These are phyloP conservation scores for Aspidapion aeneum DNA, from an alignment of 2,888 invertebrate species.

Conservation along the genomic window DNA sequence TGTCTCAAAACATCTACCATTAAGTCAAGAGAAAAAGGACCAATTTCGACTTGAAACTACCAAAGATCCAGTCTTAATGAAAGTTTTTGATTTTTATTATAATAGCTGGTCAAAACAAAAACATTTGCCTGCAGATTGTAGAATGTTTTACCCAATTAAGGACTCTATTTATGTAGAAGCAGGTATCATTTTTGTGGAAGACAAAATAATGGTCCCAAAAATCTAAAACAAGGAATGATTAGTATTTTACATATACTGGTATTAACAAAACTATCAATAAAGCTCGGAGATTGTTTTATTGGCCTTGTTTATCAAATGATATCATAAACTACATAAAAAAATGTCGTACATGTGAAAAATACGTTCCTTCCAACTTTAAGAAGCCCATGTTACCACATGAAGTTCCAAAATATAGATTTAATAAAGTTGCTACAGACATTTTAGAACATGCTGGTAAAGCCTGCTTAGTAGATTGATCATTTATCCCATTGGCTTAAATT, in stretches of 20 bases:
- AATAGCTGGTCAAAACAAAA: slow-evolving; percentile 25
- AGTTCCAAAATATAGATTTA: slow-evolving; percentile 27
- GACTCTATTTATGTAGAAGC: slow-evolving; percentile 23
- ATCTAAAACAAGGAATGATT: neutral
- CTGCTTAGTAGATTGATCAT: slow-evolving; percentile 27
- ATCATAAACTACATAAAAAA: slow-evolving; percentile 18
- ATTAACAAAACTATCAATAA: slow-evolving; percentile 16
- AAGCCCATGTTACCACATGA: slow-evolving; percentile 27
- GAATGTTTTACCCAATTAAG: slow-evolving; percentile 12
- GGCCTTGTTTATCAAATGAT: slow-evolving; percentile 17
- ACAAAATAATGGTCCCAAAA: slow-evolving; percentile 23
- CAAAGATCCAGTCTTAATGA: slow-evolving; percentile 16
- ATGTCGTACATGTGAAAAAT: slow-evolving; percentile 28
- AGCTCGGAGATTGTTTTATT: slow-evolving; percentile 17
- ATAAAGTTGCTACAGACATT: slow-evolving; percentile 27
- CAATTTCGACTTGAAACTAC: slow-evolving; percentile 13
- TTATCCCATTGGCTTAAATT: slow-evolving; percentile 29
- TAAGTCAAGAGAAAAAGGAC: slow-evolving; percentile 19
- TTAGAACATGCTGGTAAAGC: slow-evolving; percentile 20
- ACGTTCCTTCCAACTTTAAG: slow-evolving; percentile 21
- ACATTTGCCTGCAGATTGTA: neutral
- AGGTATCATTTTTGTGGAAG: slow-evolving; percentile 21
- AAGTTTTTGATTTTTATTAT: slow-evolving; percentile 25
- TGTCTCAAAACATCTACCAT: slow-evolving; percentile 23
- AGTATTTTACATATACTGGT: slow-evolving; percentile 19